Evolutionary conservation across 1,140 invertebrate genomes (phyloP).

Genomic region (Platorchestia sp.): DNA sequence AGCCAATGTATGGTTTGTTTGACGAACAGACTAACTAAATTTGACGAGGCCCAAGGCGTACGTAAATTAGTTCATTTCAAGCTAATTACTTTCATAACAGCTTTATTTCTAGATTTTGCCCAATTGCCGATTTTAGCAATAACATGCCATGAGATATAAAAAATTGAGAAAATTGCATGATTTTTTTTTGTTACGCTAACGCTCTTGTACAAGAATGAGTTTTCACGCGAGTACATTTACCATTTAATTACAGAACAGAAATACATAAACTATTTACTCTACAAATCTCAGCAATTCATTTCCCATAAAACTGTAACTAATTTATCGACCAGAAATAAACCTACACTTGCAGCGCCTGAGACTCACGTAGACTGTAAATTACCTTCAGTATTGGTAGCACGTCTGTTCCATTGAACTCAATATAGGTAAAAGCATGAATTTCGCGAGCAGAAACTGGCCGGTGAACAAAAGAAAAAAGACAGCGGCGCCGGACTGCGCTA

Average conservation of each 20-base stretch:
- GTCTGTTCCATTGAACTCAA: no score
- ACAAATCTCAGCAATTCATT: background rate
- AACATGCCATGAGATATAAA: background rate
- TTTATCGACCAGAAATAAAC: no score
- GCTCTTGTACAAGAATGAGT: no score
- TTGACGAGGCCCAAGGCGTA: background rate
- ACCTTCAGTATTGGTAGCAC: background rate
- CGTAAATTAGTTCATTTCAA: background rate
- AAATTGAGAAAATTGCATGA: background rate
- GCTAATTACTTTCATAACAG: background rate
- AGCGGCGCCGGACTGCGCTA: background rate
- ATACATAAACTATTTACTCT: background rate
- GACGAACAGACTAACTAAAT: background rate
- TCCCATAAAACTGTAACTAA: background rate
- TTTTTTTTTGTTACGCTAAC: background rate
- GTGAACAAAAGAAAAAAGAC: background rate
- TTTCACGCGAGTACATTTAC: no score
- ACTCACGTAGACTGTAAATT: background rate
- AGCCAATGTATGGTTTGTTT: background rate
- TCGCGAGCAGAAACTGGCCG: background rate
- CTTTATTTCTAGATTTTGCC: background rate
- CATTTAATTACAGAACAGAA: background rate
- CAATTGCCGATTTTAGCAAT: background rate
- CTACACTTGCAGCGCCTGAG: no score
- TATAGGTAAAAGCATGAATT: background rate